phyloP scores from a whole-genome alignment of 1,140 invertebrate genomes.

The Dolichoris vasculosae region DNA sequence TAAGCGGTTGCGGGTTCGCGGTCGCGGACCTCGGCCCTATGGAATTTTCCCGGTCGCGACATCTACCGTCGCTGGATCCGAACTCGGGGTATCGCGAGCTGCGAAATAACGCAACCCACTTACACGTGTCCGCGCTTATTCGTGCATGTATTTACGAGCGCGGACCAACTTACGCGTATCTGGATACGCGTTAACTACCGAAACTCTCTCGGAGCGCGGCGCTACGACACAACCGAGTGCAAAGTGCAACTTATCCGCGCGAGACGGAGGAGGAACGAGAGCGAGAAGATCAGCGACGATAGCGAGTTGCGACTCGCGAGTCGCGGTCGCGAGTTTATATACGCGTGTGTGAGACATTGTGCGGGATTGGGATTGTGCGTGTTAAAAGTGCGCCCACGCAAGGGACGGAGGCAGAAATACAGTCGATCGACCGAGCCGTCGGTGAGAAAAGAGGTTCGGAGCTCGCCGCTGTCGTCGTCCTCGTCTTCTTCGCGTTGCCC shows the following conservation, averaged over 20 bases:
- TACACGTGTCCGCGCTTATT: no score
- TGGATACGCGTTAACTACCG: no score
- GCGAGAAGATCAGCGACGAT: background rate
- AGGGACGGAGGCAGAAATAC: background rate
- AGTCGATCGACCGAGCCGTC: background rate
- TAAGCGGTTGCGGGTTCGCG: no score
- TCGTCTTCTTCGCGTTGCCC: background rate
- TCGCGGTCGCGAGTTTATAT: background rate
- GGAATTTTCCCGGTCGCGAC: no score
- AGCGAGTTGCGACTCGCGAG: slow-evolving; percentile 15
- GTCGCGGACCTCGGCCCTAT: no score
- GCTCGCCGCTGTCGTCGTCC: background rate
- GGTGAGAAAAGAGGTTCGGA: background rate
- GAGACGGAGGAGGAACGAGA: background rate
- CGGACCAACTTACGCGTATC: no score
- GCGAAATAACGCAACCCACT: no score
- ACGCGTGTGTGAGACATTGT: background rate
- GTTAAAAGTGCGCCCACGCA: background rate
- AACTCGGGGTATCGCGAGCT: no score
- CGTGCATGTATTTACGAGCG: no score
- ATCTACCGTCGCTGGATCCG: no score
- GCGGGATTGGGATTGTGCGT: background rate
- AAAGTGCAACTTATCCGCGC: slow-evolving; percentile 3
- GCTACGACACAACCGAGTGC: background rate
- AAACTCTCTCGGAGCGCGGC: background rate